Percentiles rank a stretch among this genome's conserved stretches.
Evolutionary conservation across 1,140 invertebrate species (phyloP).

Genomic region (Formica exsecta): DNA sequence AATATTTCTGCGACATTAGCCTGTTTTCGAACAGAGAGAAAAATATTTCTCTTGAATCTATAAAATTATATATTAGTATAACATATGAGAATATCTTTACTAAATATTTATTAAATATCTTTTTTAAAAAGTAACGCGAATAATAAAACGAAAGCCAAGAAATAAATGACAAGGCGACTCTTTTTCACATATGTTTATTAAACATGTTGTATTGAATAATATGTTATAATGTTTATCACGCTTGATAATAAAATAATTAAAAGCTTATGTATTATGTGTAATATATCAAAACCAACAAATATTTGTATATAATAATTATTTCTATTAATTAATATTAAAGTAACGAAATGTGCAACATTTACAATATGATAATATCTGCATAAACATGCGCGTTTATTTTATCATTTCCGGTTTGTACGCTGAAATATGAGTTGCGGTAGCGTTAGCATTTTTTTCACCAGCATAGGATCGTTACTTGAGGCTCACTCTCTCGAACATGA

Average conservation of each 20-base stretch:
- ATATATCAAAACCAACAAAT: background rate
- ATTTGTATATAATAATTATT: background rate
- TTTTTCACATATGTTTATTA: background rate
- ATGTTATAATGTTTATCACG: too few species aligned
- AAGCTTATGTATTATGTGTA: too few species aligned
- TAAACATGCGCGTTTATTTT: conserved; percentile 9
- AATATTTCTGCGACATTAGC: conserved; percentile 30
- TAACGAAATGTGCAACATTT: background rate
- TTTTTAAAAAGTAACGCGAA: background rate
- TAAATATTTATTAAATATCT: conserved; percentile 11
- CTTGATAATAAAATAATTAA: too few species aligned
- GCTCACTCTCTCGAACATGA: background rate
- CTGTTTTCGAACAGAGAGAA: background rate
- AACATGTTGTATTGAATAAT: background rate
- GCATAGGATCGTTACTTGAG: conserved; percentile 1
- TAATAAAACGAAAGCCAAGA: background rate
- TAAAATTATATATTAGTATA: conserved; percentile 1
- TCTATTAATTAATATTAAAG: background rate
- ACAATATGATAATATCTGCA: background rate
- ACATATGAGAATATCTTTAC: background rate
- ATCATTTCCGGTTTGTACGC: background rate
- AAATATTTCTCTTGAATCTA: conserved; percentile 2
- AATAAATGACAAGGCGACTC: background rate
- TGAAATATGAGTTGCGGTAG: background rate
- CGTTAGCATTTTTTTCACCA: conserved; percentile 24